Conservation (phyloP, 2,797 vertebrate genomes). For the Poeciliopsis gracilis region DNA sequence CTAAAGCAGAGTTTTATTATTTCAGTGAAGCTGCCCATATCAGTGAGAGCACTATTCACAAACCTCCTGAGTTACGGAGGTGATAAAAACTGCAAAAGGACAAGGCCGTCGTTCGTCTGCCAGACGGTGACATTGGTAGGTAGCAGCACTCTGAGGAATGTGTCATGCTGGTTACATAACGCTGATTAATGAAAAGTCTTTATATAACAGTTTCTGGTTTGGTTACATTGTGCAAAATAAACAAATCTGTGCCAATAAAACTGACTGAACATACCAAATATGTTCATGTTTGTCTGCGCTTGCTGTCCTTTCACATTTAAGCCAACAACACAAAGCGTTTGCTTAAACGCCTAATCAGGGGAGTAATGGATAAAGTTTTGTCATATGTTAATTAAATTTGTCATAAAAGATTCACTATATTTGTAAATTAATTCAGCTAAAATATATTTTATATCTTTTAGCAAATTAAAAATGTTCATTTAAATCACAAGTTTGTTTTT, state of each 20-base stretch:
- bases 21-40: neutral
- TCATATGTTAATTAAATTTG: neutral
- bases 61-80: neutral
- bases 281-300: conserved; percentile 7
- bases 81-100: conserved; percentile 18
- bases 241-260: conserved; percentile 62
- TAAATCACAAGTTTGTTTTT: neutral
- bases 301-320: too few species aligned
- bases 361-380: too few species aligned
- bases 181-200: conserved; percentile 65
- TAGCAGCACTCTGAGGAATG: conserved; percentile 68
- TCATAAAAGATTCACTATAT: neutral
- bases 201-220: conserved; percentile 46
- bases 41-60: neutral
- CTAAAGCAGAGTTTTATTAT: neutral
- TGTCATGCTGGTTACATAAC: conserved; percentile 53
- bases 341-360: neutral
- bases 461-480: neutral
- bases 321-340: neutral
- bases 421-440: neutral
- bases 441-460: neutral
- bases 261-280: conserved; percentile 34
- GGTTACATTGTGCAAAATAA: conserved; percentile 41
- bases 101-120: conserved; percentile 14
- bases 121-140: conserved; percentile 48